phyloP scores from a whole-genome alignment of 2,888 invertebrate genomes.

The Saturnia pavonia region DNA sequence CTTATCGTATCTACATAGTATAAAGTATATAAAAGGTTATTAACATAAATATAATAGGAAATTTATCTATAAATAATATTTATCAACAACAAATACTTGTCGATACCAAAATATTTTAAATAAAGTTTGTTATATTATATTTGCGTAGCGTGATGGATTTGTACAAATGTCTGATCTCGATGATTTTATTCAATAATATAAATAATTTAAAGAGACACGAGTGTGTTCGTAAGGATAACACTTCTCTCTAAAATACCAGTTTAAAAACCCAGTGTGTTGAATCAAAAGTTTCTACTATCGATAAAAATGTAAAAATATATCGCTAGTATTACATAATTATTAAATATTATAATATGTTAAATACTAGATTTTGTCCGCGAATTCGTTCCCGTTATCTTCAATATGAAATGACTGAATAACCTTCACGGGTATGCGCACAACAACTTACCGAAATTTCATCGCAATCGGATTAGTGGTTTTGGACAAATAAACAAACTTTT shows the following conservation, averaged over 20 bases:
- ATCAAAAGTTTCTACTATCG: neutral
- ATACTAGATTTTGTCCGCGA: neutral
- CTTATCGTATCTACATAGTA: neutral
- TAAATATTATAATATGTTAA: neutral
- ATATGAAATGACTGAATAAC: too few relatives aligned
- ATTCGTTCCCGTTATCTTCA: neutral
- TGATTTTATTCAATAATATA: neutral
- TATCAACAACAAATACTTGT: neutral
- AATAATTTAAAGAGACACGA: neutral
- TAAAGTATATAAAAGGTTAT: neutral
- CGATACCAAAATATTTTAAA: constrained; percentile 1
- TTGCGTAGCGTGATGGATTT: neutral
- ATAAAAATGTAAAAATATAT: neutral
- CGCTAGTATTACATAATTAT: neutral
- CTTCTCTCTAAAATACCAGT: neutral
- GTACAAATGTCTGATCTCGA: constrained; percentile 3
- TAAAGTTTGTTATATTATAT: neutral
- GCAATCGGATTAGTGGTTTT: too few relatives aligned
- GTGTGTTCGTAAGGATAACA: neutral
- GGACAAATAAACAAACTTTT: too few relatives aligned
- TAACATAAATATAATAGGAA: neutral
- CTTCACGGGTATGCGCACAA: too few relatives aligned
- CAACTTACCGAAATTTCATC: too few relatives aligned
- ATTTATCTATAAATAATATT: neutral
- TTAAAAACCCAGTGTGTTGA: neutral